These are phyloP conservation scores for Graptemys geographica DNA, from an alignment of 2,797 vertebrate genomes.

Conservation along the genomic window DNA sequence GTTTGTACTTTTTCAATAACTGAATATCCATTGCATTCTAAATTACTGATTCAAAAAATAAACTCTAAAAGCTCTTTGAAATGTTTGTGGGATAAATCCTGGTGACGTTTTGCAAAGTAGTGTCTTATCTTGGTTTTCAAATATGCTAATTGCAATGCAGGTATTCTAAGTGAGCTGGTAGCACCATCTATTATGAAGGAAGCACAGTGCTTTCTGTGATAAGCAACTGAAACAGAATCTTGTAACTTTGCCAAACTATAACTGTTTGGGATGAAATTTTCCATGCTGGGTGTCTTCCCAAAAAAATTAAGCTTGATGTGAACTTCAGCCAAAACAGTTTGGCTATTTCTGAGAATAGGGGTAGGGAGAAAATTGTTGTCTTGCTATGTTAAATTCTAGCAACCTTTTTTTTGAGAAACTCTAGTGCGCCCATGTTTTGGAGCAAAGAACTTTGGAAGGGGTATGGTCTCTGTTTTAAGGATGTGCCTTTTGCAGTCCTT, in stretches of 20 bases:
- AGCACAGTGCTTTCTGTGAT: not conserved
- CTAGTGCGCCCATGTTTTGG: not conserved
- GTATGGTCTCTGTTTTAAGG: not conserved
- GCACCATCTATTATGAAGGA: not conserved
- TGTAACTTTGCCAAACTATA: not conserved
- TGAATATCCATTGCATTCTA: not conserved
- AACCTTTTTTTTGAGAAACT: not conserved
- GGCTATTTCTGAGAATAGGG: not conserved
- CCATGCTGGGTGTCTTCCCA: not conserved
- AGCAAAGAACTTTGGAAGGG: not conserved
- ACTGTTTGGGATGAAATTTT: not conserved
- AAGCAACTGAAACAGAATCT: not conserved
- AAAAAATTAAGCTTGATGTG: not conserved
- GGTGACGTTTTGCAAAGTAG: not conserved
- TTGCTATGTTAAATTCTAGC: not conserved
- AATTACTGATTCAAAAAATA: not conserved
- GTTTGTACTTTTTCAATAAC: not conserved
- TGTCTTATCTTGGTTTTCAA: not conserved
- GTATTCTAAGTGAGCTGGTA: not conserved
- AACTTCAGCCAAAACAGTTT: not conserved
- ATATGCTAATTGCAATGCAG: not conserved
- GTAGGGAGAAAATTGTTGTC: not conserved
- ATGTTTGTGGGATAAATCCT: constrained; percentile 5
- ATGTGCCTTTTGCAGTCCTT: not conserved
- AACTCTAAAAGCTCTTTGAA: not conserved